Conservation (phyloP, 2,113 vertebrate species). For the Erythrocercus mccallii region DNA sequence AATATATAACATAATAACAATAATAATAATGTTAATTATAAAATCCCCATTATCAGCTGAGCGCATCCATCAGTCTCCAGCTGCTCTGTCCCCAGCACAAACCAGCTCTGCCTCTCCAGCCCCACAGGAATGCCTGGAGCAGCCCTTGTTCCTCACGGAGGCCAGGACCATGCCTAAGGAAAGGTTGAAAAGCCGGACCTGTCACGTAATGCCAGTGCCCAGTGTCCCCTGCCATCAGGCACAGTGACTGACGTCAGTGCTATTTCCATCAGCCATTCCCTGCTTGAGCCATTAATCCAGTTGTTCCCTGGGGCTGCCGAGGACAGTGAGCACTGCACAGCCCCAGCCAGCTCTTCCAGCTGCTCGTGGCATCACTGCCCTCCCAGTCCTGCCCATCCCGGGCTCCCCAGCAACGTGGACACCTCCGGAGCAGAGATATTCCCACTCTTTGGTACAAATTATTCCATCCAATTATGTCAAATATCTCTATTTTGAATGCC, state of each 20-base stretch:
- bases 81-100: not conserved
- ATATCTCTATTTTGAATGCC: not conserved
- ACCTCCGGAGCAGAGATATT: not conserved
- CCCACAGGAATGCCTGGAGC: not conserved
- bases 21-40: not conserved
- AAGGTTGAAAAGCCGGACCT: not conserved
- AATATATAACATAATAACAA: not conserved
- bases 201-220: not conserved
- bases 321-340: not conserved
- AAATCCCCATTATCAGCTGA: not conserved
- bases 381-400: not conserved
- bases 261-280: conserved; percentile 10
- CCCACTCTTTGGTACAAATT: not conserved
- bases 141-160: not conserved
- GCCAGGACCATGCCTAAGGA: not conserved
- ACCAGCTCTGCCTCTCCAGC: not conserved
- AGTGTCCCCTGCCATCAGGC: not conserved
- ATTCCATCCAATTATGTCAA: not conserved
- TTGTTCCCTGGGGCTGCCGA: not conserved
- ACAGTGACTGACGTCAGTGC: not conserved
- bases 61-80: not conserved
- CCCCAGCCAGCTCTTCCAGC: not conserved
- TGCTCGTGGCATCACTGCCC: not conserved
- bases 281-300: conserved; percentile 34
- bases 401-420: not conserved